These are phyloP conservation scores for Eristalinus sepulchralis DNA, from an alignment of 2,888 invertebrate genomes.

Conservation along the genomic window DNA sequence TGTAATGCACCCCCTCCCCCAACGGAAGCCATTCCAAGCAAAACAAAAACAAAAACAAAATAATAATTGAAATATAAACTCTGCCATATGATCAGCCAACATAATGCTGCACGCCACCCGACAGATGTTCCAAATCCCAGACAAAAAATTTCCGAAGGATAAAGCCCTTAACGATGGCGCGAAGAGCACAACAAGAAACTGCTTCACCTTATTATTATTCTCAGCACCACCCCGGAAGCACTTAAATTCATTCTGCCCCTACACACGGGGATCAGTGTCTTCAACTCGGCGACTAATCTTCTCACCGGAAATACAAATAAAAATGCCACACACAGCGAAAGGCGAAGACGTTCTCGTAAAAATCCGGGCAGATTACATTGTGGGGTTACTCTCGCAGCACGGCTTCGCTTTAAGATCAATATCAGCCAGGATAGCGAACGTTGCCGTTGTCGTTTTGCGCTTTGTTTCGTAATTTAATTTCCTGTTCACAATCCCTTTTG, in stretches of 20 bases:
- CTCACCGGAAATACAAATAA: constrained; percentile 15
- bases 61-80: not conserved
- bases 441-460: not conserved
- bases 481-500: constrained; percentile 43
- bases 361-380: not conserved
- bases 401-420: not conserved
- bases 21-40: no score
- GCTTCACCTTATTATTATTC: not conserved
- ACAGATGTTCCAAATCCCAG: not conserved
- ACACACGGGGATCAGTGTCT: not conserved
- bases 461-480: constrained; percentile 57
- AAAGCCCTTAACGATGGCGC: not conserved
- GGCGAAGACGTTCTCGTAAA: not conserved
- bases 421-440: not conserved
- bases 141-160: not conserved
- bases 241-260: not conserved
- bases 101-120: not conserved
- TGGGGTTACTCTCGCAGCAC: not conserved
- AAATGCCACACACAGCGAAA: not conserved
- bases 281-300: not conserved
- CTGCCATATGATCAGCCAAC: not conserved
- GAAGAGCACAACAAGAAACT: not conserved
- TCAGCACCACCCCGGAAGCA: not conserved
- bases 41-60: not conserved
- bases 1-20: no score